These are phyloP conservation scores for Lochmaea capreae DNA, from an alignment of 2,888 invertebrate genomes.

Conservation along the genomic window DNA sequence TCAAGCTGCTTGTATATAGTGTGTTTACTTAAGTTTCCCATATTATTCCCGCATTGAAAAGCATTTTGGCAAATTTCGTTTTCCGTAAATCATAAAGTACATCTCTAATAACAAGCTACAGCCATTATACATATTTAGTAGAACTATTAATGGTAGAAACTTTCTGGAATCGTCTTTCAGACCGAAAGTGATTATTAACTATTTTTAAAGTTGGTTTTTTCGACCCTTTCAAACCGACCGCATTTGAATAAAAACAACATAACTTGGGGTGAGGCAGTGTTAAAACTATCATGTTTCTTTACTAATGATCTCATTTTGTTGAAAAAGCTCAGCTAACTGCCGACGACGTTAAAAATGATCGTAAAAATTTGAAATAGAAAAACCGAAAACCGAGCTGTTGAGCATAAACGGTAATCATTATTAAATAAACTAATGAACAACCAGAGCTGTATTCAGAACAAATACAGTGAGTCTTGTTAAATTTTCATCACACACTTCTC, in stretches of 20 bases:
- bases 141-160: background rate
- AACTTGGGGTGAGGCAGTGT: conserved; percentile 11
- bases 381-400: background rate
- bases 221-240: background rate
- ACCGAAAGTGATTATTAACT: background rate
- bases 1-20: no score
- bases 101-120: no score
- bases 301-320: conserved; percentile 32
- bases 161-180: background rate
- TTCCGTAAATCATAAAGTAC: no score
- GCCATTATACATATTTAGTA: background rate
- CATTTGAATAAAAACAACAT: background rate
- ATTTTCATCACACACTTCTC: no score
- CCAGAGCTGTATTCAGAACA: background rate
- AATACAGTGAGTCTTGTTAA: background rate
- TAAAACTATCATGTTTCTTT: conserved; percentile 30
- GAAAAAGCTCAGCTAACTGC: conserved; percentile 21
- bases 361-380: conserved; percentile 29
- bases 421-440: background rate
- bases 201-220: background rate
- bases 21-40: no score
- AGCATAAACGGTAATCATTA: conserved; percentile 19
- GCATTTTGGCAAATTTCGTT: no score
- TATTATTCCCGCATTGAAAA: no score
- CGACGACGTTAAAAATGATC: conserved; percentile 23